Evolutionary conservation across 2,113 vertebrate genomes (phyloP).

Genomic region (Cyanistes caeruleus): DNA sequence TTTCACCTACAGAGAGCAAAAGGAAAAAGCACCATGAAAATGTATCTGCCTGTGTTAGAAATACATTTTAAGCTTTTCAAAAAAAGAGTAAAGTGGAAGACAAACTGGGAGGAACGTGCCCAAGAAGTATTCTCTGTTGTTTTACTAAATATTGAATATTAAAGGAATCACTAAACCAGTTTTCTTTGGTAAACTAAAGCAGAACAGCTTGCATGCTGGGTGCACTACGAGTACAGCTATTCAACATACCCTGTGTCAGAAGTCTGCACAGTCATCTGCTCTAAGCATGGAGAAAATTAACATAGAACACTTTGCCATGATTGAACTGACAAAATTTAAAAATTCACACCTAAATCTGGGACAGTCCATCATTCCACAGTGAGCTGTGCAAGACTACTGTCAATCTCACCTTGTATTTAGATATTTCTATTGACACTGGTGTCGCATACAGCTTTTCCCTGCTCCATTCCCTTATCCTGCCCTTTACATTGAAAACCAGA

Average conservation of each 20-base stretch:
- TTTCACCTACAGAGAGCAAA: constrained; percentile 83
- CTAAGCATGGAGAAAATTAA: background rate
- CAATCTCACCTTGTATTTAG: background rate
- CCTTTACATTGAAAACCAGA: background rate
- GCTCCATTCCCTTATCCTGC: background rate
- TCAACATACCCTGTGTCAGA: background rate
- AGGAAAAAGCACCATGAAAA: background rate
- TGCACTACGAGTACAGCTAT: background rate
- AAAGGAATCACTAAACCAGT: background rate
- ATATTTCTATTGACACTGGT: background rate
- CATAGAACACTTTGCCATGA: background rate
- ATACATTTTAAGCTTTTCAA: background rate
- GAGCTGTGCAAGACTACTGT: background rate
- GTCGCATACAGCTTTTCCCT: background rate
- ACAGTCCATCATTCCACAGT: background rate
- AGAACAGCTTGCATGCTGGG: background rate
- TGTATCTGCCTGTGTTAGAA: background rate
- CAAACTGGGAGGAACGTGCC: background rate
- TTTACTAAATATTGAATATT: background rate
- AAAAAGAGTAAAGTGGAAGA: background rate
- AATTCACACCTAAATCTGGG: background rate
- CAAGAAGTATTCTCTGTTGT: background rate
- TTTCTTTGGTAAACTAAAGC: background rate
- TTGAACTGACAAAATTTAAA: background rate
- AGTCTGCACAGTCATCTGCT: background rate